A percentile compares a stretch with the other conserved stretches of the same genome.
Evolutionary conservation across 1,140 invertebrate species (phyloP).

Genomic region (Pteromalus puparum): DNA sequence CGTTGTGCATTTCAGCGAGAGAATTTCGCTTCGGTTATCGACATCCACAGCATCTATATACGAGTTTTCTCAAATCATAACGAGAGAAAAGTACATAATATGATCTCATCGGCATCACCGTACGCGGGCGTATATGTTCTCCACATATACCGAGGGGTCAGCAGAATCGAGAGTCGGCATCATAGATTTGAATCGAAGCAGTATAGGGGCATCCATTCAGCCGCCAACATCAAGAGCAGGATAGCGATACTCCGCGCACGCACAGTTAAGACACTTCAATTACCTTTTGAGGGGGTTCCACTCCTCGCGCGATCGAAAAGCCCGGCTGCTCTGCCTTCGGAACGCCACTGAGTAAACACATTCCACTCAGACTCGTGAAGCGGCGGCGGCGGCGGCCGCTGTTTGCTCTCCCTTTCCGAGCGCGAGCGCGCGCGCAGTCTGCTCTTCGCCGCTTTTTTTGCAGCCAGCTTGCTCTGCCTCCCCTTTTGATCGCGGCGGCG

Average conservation of each 20-base stretch:
- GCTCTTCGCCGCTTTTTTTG: constrained; percentile 8
- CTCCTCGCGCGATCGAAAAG: constrained; percentile 23
- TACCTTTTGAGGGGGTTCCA: constrained; percentile 27
- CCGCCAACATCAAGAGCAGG: not conserved
- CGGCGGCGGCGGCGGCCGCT: constrained; percentile 7
- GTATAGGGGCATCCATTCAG: not conserved
- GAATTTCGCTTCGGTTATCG: not conserved
- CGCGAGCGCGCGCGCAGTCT: not conserved
- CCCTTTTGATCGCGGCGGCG: constrained; percentile 14
- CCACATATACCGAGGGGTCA: no score
- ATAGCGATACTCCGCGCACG: not conserved
- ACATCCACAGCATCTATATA: not conserved
- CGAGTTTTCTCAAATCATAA: no score
- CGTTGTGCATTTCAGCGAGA: not conserved
- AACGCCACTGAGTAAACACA: constrained; percentile 44
- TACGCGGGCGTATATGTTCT: no score
- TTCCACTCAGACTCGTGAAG: constrained; percentile 44
- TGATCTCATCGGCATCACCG: no score
- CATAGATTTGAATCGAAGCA: not conserved
- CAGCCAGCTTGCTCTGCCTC: not conserved
- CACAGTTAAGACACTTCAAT: constrained; percentile 43
- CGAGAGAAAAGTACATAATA: no score
- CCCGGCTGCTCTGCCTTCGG: not conserved
- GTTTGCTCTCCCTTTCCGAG: not conserved
- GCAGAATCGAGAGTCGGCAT: no score